Conservation (phyloP, 1,140 invertebrate genomes). For the Diabrotica undecimpunctata region DNA sequence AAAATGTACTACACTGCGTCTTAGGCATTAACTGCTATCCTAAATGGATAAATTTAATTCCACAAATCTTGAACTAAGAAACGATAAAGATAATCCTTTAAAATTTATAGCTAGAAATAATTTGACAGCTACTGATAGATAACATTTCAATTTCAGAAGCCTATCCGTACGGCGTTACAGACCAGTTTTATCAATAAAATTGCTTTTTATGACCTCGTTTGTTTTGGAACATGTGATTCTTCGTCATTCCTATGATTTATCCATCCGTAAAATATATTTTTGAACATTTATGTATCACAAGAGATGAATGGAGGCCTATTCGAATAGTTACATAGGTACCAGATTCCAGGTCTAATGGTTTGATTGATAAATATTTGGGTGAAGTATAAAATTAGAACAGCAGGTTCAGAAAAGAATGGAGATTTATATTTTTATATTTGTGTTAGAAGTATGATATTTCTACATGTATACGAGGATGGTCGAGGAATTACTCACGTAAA, state of each 20-base stretch:
- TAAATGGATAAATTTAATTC: too few species aligned
- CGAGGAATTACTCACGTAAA: too few species aligned
- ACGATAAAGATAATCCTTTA: constrained; percentile 12
- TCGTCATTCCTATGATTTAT: constrained; percentile 4
- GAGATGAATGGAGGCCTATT: not conserved
- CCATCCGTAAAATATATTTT: constrained; percentile 5
- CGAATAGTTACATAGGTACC: too few species aligned
- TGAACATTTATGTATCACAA: not conserved
- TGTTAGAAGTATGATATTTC: too few species aligned
- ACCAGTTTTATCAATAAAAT: constrained; percentile 10
- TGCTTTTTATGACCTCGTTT: constrained; percentile 9
- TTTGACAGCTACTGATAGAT: constrained; percentile 17
- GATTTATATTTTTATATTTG: too few species aligned
- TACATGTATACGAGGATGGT: too few species aligned
- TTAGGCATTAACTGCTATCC: too few species aligned
- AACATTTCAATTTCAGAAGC: constrained; percentile 13
- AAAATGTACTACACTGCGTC: too few species aligned
- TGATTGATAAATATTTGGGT: not conserved
- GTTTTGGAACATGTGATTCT: constrained; percentile 13
- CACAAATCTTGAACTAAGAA: not conserved
- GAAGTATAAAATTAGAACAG: too few species aligned
- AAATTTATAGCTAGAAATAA: constrained; percentile 14
- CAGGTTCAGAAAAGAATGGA: too few species aligned
- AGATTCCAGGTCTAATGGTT: too few species aligned
- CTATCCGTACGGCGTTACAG: constrained; percentile 1